These are phyloP conservation scores for Salmo trutta DNA, from an alignment of 2,797 vertebrate genomes.

Conservation along the genomic window DNA sequence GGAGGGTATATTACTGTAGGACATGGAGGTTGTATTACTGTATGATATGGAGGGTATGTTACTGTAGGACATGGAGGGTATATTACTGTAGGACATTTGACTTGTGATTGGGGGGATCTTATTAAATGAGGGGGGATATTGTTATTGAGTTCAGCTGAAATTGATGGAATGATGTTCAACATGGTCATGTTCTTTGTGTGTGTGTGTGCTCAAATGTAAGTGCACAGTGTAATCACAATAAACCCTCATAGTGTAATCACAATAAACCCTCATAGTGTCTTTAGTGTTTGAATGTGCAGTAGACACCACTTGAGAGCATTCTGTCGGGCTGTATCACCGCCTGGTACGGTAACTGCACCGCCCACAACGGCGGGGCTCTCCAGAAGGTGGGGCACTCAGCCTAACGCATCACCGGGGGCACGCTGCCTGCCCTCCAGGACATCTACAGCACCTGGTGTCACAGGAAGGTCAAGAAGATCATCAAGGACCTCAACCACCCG, in stretches of 20 bases:
- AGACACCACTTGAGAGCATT: no score
- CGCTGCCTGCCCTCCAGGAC: no score
- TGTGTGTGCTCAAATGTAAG: constrained; percentile 33
- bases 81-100: constrained; percentile 44
- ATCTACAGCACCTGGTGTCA: no score
- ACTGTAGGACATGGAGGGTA: constrained; percentile 30
- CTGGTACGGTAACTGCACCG: no score
- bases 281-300: constrained; percentile 3
- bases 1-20: background rate
- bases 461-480: no score
- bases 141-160: constrained; percentile 62
- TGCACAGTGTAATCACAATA: background rate
- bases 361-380: no score
- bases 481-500: no score
- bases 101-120: constrained; percentile 44
- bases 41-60: constrained; percentile 37
- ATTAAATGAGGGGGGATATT: constrained; percentile 47
- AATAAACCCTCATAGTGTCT: background rate
- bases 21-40: background rate
- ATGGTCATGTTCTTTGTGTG: constrained; percentile 10
- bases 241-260: background rate
- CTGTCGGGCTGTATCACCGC: no score
- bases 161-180: constrained; percentile 34
- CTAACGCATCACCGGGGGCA: no score
- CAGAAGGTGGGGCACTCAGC: no score